A percentile compares a stretch with the other conserved stretches of the same genome.
Conservation (phyloP, 2,113 vertebrate genomes). For the Nibea coibor region DNA sequence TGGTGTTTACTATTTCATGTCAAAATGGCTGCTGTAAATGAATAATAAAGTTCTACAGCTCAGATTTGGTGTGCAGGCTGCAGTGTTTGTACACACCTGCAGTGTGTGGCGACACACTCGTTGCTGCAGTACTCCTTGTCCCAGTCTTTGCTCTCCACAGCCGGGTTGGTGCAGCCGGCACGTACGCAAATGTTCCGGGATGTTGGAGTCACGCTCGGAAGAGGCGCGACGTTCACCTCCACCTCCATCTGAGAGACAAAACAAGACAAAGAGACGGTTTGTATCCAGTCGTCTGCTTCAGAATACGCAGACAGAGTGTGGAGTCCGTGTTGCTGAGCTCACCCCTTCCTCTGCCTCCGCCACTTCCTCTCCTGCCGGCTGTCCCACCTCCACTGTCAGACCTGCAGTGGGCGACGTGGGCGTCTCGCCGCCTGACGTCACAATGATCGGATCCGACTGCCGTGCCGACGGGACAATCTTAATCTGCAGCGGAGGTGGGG, state of each 20-base stretch:
- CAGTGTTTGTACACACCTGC: conserved; percentile 82
- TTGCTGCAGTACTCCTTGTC: conserved; percentile 94
- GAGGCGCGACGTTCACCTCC: conserved; percentile 86
- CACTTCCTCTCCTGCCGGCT: conserved; percentile 68
- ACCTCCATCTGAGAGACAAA: conserved; percentile 87
- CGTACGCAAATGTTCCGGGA: conserved; percentile 86
- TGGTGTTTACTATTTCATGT: too few relatives aligned
- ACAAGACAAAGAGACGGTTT: neutral
- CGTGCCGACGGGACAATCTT: conserved; percentile 82
- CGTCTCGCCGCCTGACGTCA: conserved; percentile 71
- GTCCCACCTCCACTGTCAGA: conserved; percentile 74
- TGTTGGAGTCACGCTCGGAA: conserved; percentile 55
- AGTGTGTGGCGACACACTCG: conserved; percentile 93
- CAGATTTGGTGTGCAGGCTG: too few relatives aligned
- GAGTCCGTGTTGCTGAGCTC: neutral
- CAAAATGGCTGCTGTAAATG: too few relatives aligned
- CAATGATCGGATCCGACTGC: conserved; percentile 78
- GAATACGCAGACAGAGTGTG: neutral
- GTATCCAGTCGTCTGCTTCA: rapidly evolving
- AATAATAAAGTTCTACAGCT: too few relatives aligned
- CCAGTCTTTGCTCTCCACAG: conserved; percentile 91
- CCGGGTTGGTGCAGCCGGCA: conserved; percentile 89
- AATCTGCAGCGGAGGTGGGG: conserved; percentile 74
- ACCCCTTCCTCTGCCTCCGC: conserved; percentile 79
- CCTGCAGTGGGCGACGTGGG: conserved; percentile 57